phyloP scores from a whole-genome alignment of 2,888 invertebrate species.

The Drosophila leonis region DNA sequence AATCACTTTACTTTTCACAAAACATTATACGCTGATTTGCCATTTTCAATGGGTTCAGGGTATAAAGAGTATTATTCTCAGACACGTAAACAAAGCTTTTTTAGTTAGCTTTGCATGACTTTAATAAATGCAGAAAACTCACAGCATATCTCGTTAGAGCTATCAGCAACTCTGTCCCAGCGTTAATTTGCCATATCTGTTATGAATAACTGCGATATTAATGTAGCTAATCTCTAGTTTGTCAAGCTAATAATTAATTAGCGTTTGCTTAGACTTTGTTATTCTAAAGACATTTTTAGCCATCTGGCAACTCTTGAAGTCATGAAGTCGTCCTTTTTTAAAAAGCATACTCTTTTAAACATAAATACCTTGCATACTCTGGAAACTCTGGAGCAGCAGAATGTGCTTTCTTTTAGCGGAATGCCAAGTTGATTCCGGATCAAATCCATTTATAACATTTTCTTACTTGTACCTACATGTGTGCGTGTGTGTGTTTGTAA shows the following conservation, averaged over 20 bases:
- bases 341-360: neutral
- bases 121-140: no score
- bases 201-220: neutral
- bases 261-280: neutral
- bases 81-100: no score
- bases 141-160: no score
- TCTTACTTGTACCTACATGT: slow-evolving; percentile 17
- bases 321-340: no score
- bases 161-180: no score
- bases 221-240: neutral
- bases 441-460: slow-evolving; percentile 25
- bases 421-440: slow-evolving; percentile 12
- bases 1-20: no score
- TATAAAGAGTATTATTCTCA: no score
- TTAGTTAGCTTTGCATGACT: no score
- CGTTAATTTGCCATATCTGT: neutral
- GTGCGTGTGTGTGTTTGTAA: slow-evolving; percentile 14
- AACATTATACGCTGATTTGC: no score
- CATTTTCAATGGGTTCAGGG: no score
- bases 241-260: neutral
- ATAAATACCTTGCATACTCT: neutral
- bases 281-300: neutral
- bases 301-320: neutral
- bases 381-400: neutral
- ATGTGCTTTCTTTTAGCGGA: neutral